Percentiles rank a stretch among this genome's conserved stretches.
Evolutionary conservation across 2,113 vertebrate species (phyloP).

Genomic region (Aptenodytes patagonicus): DNA sequence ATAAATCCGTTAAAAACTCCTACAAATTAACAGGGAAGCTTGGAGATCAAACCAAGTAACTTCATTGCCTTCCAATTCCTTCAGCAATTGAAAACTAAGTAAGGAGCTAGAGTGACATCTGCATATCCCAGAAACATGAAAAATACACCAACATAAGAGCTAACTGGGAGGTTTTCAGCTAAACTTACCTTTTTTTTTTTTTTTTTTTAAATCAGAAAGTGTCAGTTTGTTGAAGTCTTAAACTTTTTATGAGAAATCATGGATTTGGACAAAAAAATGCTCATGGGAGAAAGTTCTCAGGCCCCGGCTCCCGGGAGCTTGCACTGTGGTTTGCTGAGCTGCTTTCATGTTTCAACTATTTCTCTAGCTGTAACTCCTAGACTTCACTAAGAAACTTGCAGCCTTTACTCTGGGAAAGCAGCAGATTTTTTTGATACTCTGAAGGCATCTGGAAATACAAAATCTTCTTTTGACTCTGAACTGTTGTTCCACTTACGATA

Average conservation of each 20-base stretch:
- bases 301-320: not conserved
- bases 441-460: not conserved
- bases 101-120: not conserved
- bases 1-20: not conserved
- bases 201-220: not conserved
- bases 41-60: not conserved
- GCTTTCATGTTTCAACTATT: not conserved
- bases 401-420: not conserved
- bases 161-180: not conserved
- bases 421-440: not conserved
- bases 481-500: not conserved
- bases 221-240: not conserved
- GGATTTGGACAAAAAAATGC: not conserved
- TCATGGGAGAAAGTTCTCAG: not conserved
- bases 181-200: not conserved
- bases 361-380: not conserved
- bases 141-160: not conserved
- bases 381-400: not conserved
- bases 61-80: not conserved
- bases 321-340: not conserved
- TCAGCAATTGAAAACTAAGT: not conserved
- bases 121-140: not conserved
- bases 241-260: not conserved
- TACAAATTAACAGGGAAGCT: not conserved
- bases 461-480: not conserved